phyloP scores from a whole-genome alignment of 2,113 vertebrate species.

The Scopus umbretta region DNA sequence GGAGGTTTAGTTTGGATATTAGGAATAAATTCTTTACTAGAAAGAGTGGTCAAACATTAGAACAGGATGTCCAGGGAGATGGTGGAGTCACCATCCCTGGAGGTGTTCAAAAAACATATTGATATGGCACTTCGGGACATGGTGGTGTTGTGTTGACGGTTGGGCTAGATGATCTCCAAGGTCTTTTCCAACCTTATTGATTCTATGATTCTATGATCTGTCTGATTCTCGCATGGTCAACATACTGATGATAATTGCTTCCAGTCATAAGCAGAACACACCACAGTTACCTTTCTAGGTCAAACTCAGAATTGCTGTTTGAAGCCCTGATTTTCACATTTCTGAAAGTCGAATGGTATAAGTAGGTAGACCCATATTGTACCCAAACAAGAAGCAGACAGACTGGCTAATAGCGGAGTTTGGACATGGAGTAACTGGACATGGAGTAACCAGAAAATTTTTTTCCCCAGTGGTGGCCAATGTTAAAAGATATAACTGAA shows the following conservation, averaged over 20 bases:
- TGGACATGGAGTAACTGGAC: not conserved
- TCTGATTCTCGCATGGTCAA: not conserved
- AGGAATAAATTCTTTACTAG: no score
- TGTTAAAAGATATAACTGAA: not conserved
- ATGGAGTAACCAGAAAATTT: not conserved
- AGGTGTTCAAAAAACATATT: no score
- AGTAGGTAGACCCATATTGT: not conserved
- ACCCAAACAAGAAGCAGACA: not conserved
- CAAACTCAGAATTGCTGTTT: not conserved
- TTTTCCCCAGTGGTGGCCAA: accelerated
- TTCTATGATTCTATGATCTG: no score
- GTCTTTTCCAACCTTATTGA: no score
- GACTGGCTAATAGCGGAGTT: not conserved
- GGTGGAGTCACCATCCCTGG: no score
- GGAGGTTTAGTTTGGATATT: no score
- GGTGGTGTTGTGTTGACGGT: no score
- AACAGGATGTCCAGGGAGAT: no score
- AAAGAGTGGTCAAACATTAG: no score
- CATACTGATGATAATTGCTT: not conserved
- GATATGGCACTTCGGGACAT: no score
- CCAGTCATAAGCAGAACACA: not conserved
- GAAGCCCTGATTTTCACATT: not conserved
- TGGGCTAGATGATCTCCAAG: no score
- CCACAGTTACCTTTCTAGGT: not conserved
- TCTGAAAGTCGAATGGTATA: not conserved